These are phyloP conservation scores for Clinocottus analis DNA, from an alignment of 2,113 vertebrate genomes.

Conservation along the genomic window DNA sequence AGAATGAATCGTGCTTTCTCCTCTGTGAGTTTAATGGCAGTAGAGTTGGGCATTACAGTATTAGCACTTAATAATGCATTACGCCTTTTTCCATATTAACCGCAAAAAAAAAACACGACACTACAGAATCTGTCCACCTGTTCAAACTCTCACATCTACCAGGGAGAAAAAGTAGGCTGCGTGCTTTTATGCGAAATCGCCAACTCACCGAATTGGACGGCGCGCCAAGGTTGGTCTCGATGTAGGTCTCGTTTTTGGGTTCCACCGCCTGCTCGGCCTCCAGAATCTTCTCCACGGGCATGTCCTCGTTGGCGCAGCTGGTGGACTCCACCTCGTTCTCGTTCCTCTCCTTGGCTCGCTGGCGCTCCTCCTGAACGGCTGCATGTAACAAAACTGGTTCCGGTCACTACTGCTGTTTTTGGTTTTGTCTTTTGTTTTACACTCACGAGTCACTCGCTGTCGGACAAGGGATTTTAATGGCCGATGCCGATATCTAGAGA, in stretches of 20 bases:
- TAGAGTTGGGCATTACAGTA: not conserved
- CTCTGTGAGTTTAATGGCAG: not conserved
- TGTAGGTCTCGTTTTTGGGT: constrained; percentile 98
- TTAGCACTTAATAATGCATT: not conserved
- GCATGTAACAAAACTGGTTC: constrained; percentile 78
- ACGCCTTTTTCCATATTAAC: not conserved
- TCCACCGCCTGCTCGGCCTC: constrained; percentile 97
- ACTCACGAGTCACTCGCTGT: not conserved
- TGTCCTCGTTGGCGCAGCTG: constrained; percentile 95
- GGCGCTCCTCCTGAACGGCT: constrained; percentile 99
- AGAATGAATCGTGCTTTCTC: constrained; percentile 2
- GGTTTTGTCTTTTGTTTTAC: constrained; percentile 12
- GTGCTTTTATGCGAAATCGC: not conserved
- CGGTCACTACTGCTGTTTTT: constrained; percentile 83
- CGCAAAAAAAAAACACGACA: not conserved
- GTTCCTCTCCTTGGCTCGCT: constrained; percentile 93
- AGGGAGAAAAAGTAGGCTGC: not conserved
- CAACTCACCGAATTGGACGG: constrained; percentile 93
- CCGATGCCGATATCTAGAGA: too few relatives aligned
- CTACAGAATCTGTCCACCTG: not conserved
- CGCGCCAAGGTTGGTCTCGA: constrained; percentile 92
- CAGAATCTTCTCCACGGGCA: constrained; percentile 99
- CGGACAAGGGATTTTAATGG: too few relatives aligned
- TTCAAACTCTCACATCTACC: not conserved
- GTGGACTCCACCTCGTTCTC: constrained; percentile 96